phyloP scores from a whole-genome alignment of 2,888 invertebrate species.

The Tetragonula carbonaria region DNA sequence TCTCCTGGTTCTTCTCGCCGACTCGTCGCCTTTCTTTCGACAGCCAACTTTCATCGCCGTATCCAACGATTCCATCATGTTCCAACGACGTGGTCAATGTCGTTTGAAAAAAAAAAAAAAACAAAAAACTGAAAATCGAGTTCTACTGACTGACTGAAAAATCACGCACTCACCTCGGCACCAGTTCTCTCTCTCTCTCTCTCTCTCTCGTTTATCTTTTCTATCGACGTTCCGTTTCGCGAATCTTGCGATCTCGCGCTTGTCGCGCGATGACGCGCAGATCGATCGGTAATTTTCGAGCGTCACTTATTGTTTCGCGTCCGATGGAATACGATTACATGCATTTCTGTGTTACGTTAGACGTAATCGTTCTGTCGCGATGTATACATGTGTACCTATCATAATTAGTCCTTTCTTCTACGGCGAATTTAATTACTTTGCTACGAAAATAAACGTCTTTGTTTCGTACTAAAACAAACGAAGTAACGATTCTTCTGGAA shows the following conservation, averaged over 20 bases:
- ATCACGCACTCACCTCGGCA: background rate
- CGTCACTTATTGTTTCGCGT: background rate
- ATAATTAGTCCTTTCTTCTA: conserved; percentile 2
- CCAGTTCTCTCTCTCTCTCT: no score
- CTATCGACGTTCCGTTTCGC: no score
- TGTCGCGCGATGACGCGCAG: background rate
- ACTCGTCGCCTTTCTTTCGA: background rate
- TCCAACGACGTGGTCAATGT: background rate
- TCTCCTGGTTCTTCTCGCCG: background rate
- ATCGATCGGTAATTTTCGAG: conserved; percentile 2
- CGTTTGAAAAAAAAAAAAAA: background rate
- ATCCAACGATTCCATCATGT: no score
- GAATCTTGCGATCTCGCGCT: no score
- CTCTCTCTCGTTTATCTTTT: no score
- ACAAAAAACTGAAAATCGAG: background rate
- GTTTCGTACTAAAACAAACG: no score
- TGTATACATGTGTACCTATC: background rate
- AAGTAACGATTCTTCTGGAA: no score
- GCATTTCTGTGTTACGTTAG: conserved; percentile 6
- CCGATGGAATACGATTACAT: conserved; percentile 15
- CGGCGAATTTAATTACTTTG: no score
- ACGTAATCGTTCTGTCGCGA: conserved; percentile 19
- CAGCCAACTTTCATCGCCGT: conserved; percentile 27
- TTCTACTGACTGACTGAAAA: background rate
- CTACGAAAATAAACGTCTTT: no score